Evolutionary conservation across 2,113 vertebrate species (phyloP), one percentile per base, ranked within the genome.

Genomic region (Myotis brandtii): DNA sequence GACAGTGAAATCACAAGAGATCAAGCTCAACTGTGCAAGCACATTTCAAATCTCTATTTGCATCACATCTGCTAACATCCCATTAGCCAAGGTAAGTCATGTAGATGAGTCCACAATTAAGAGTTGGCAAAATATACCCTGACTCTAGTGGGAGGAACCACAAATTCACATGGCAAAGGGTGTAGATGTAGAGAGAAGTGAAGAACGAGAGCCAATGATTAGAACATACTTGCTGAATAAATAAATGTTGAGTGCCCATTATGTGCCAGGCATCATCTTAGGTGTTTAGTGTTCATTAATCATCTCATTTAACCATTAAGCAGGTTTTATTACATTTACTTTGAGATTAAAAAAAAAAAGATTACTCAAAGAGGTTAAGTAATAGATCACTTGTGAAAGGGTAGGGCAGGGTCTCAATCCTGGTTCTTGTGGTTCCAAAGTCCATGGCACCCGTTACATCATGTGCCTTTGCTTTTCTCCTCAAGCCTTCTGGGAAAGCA

Each of bases 401-500:
- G 30, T 34, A 83, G 75, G 23, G 48, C 32, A 69, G 48, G 2
- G 8, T 84, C 50, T 56, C 75, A 69, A 27, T 30, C 37, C 46
- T 66, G 20, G 64, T 62, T 93, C 66, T 92, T 46, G 25, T 12
- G 20, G 50, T 8, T 54, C 66, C 34, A 40, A 91, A 50, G 70
- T 13, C 37, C 54, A 6, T 34, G 82, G 81, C 16, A 10, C 50
- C n/a, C 16, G 7, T 46, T 62, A 21, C 13, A 5, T 69, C n/a
- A 25, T 14, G 9, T n/a, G 21, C 3, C 50, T 25, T 82, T 83
- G 54, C 25, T 56, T 83, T 17, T 52, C 32, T 12, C 32, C 43
- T 20, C 6, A 20, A 12, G 64, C 72, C 34, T 95, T 90, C 76
- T 73, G 23, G 81, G 67, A 96, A 95, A 93, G 37, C 95, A 32